phyloP scores from a whole-genome alignment of 2,888 invertebrate genomes.

The Microctonus aethiopoides region DNA sequence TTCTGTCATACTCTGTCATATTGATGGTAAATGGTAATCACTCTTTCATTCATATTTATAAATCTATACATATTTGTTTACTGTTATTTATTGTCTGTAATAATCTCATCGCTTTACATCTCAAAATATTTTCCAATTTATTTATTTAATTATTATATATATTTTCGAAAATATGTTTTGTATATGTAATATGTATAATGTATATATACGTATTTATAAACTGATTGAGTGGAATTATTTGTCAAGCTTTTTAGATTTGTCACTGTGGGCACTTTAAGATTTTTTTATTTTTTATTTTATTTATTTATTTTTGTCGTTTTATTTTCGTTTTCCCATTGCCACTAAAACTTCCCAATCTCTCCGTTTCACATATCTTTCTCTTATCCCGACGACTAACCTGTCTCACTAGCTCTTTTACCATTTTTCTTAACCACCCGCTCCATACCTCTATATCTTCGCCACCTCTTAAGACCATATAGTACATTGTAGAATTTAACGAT shows the following conservation, averaged over 20 bases:
- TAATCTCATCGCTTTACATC: constrained; percentile 20
- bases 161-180: too few relatives aligned
- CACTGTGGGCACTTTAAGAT: background rate
- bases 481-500: background rate
- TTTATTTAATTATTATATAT: background rate
- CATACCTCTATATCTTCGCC: background rate
- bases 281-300: background rate
- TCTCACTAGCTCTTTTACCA: background rate
- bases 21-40: background rate
- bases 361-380: constrained; percentile 4
- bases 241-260: background rate
- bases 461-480: background rate
- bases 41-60: background rate
- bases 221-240: background rate
- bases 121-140: background rate
- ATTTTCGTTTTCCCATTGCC: background rate
- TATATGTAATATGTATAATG: background rate
- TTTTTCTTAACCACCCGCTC: background rate
- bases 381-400: constrained; percentile 8
- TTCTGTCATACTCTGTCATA: constrained; percentile 51
- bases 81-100: background rate
- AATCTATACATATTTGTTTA: background rate
- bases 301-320: background rate
- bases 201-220: background rate
- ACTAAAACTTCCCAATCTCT: constrained; percentile 21